Evolutionary conservation across 1,140 invertebrate genomes (phyloP), one percentile per base, ranked within the genome.

Genomic region (Hydropsyche tenuis): DNA sequence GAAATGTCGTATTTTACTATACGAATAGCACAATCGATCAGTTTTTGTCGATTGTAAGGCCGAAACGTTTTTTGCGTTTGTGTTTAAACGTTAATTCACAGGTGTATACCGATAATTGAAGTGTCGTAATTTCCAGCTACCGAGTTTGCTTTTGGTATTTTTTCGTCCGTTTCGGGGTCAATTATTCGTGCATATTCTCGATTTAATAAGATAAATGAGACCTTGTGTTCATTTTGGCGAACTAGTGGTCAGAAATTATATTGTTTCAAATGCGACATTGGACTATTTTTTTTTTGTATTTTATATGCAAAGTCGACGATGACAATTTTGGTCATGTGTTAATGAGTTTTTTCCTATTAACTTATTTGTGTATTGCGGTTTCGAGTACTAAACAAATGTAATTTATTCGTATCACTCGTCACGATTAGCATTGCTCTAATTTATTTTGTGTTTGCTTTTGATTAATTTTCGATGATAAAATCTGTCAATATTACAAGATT

Each of bases 211-310:
- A 53, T 53, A 53, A 53, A 53, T 23, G 14, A 60, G 14, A 27
- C 56, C 56, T 60, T 60, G 56, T 60, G 56, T 60, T 22, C 56
- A 14, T 60, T 60, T 60, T 60, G 56, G 23, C 56, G 30, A 60
- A 18, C 23, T 6, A 25, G 22, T 60, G 7, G 56, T 25, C 56
- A 60, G 22, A 22, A 4, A 56, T 56, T 56, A 56, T 53, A 11
- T 53, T 18, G 30, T 37, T 37, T 37, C 23, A 12, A 7, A 25
- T 60, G 9, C 56, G 56, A 23, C 56, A 53, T 60, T 60, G 56
- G 22, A 25, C 18, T 60, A 9, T 60, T 25, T 60, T 25, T 60
- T 60, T 53, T 53, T 14, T 60, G 22, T 23, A 25, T 60, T 60
- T 60, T 25, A 60, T 22, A 22, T 60, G 56, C 20, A 37, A 1